Percentiles rank a stretch among this genome's conserved stretches.
Evolutionary conservation across 2,888 invertebrate genomes (phyloP).

Genomic region (Ypsolopha sequella): DNA sequence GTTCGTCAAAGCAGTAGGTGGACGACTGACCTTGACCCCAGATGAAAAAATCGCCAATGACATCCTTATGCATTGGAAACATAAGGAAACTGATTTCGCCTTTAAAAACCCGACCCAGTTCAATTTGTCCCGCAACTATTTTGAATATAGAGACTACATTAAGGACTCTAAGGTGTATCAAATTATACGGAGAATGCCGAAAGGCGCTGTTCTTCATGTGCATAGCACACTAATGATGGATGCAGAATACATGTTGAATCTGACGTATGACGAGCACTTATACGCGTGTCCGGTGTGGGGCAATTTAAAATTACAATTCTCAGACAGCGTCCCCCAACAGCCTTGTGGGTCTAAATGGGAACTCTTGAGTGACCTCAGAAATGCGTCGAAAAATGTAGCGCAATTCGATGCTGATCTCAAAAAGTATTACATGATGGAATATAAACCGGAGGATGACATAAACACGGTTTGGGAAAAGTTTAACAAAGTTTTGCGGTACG

Average conservation of each 20-base stretch:
- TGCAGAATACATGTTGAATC: conserved; percentile 67
- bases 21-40: conserved; percentile 44
- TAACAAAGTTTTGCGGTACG: conserved; percentile 54
- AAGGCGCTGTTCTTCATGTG: conserved; percentile 79
- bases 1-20: conserved; percentile 54
- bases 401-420: conserved; percentile 65
- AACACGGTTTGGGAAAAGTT: conserved; percentile 74
- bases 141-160: conserved; percentile 70
- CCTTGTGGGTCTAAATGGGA: conserved; percentile 57
- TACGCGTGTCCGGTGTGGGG: conserved; percentile 57
- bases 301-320: conserved; percentile 43
- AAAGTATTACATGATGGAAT: conserved; percentile 64
- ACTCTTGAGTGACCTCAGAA: conserved; percentile 57
- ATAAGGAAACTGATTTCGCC: conserved; percentile 59
- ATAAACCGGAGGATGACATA: conserved; percentile 50
- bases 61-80: conserved; percentile 70
- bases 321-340: conserved; percentile 28
- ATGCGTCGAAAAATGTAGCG: conserved; percentile 39
- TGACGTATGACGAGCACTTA: conserved; percentile 74
- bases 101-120: conserved; percentile 62
- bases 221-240: conserved; percentile 76
- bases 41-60: conserved; percentile 66
- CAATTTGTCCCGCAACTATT: conserved; percentile 75
- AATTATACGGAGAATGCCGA: conserved; percentile 77
- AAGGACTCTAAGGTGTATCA: conserved; percentile 75